Evolutionary conservation across 2,113 vertebrate genomes (phyloP).

Genomic region (Paradoxurus hermaphroditus): DNA sequence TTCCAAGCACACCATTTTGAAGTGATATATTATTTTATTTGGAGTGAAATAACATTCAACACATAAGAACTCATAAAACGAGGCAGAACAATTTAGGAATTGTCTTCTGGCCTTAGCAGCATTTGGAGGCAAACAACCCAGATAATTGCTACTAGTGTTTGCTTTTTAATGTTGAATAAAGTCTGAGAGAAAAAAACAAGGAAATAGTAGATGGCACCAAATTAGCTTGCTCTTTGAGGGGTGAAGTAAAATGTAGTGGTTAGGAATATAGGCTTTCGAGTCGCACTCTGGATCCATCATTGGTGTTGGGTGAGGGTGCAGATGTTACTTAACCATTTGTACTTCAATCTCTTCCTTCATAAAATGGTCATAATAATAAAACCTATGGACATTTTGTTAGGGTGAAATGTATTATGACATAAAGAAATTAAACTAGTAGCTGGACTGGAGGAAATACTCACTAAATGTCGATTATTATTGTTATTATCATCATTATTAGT

Average conservation of each 20-base stretch:
- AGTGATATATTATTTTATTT: not conserved
- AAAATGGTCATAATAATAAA: not conserved
- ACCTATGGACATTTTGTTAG: not conserved
- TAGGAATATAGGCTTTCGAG: no score
- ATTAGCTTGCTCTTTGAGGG: not conserved
- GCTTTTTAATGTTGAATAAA: not conserved
- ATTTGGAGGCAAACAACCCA: not conserved
- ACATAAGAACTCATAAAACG: no score
- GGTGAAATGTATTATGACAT: not conserved
- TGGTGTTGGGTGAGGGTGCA: not conserved
- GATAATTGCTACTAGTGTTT: not conserved
- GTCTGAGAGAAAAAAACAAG: not conserved
- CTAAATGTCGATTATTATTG: not conserved
- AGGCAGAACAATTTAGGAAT: not conserved
- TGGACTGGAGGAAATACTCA: not conserved
- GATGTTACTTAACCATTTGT: not conserved
- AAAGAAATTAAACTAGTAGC: not conserved
- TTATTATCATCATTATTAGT: not conserved
- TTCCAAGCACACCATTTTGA: not conserved
- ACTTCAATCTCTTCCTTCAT: not conserved
- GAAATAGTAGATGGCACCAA: not conserved
- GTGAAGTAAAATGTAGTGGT: not conserved
- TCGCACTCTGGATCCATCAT: not conserved
- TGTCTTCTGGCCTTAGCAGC: not conserved
- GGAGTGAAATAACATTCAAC: not conserved